Evolutionary conservation across 2,797 vertebrate species (phyloP).

Genomic region (Sus cebifrons): DNA sequence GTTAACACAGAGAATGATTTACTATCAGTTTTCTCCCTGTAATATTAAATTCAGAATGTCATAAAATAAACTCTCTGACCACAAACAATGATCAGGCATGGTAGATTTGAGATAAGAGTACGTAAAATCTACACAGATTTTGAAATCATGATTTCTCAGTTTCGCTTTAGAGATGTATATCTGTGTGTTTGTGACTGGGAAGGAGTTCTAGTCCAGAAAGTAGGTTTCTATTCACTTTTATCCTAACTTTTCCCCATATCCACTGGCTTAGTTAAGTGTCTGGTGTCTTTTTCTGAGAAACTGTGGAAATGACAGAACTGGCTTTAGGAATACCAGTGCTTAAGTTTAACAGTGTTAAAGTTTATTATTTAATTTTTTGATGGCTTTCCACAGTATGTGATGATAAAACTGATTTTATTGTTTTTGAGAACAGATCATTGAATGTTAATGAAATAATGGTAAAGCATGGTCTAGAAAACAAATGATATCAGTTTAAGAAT

Average conservation of each 20-base stretch:
- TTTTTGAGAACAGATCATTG: conserved; percentile 67
- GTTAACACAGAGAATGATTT: background rate
- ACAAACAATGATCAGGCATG: background rate
- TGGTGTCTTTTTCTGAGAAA: conserved; percentile 20
- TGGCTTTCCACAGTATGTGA: background rate
- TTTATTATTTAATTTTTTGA: conserved; percentile 28
- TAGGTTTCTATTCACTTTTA: background rate
- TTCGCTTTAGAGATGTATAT: background rate
- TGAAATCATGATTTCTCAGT: background rate
- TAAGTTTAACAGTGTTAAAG: background rate
- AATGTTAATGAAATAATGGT: conserved; percentile 65
- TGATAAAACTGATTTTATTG: conserved; percentile 11
- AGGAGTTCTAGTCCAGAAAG: background rate
- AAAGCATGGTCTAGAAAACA: background rate
- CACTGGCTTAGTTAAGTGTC: background rate
- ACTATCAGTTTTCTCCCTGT: background rate
- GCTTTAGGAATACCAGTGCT: background rate
- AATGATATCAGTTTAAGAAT: background rate
- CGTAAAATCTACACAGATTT: background rate
- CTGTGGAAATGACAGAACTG: background rate
- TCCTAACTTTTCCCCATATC: background rate
- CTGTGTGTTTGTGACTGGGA: background rate
- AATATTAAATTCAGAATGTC: background rate
- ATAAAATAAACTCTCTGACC: background rate
- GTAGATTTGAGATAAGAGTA: background rate